Base-by-base conservation (phyloP, 2,113 vertebrate genomes). In the Argyrosomus japonicus region DNA sequence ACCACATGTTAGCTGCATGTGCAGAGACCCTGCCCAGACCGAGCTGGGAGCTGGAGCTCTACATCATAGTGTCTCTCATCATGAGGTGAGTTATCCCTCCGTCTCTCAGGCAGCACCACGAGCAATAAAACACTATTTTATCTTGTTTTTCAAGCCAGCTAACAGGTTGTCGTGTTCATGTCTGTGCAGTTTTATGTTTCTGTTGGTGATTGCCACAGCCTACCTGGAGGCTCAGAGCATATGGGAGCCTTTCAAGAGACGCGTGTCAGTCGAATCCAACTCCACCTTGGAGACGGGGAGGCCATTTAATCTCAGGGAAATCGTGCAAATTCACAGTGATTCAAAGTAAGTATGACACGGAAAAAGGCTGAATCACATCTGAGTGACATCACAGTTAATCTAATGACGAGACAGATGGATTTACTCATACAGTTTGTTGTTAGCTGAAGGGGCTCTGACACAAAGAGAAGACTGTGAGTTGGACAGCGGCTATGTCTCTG, bases 181-280 rank as follows among this genome's bases (percentile, higher is more conserved):
- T 77, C 10, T 83, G 50, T 27, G 11, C 92, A 99, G 98, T 82
- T 96, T 94, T 19, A 97, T 99, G 92, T 99, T 99, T 92, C 96
- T 99, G 82, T 90, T 99, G 94, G 98, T 98, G 68, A 98, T 99
- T 56, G 97, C 95, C 94, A 97, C 97, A 25, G 97, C 98, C 78
- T 99, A 98, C 89, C 93, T 99, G 94, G 98, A 99, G 95, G 98
- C 98, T 89, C 97, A 99, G 95, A 97, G 98, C 93, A 99, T 99
- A 82, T 99, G 98, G 98, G 98, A 99, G 91, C 97, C 98, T 23
- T 99, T 99, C 92, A 96, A 96, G 90, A 97, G 97, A 92, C 96
- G 96, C 3, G 94, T 99, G 23, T 98, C 96, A 21, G 95, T 98
- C 89, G 98, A 99, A 88, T 96, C 97, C 67, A 97, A 95, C 93